Conservation (phyloP, 2,888 invertebrate genomes). For the Arrhopalites spinosus region DNA sequence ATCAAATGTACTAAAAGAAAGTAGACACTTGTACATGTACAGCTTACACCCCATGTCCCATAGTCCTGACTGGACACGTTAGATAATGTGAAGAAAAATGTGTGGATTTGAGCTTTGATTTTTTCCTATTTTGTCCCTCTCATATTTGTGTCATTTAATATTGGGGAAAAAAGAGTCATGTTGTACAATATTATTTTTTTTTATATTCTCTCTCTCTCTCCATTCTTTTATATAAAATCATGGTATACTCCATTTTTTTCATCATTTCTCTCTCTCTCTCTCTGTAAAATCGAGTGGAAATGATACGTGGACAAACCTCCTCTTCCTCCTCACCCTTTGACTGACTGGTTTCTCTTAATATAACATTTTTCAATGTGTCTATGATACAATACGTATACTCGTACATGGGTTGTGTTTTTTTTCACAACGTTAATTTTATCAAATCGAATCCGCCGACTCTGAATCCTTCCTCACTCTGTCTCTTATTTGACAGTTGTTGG, state of each 20-base stretch:
- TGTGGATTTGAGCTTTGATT: conserved; percentile 18
- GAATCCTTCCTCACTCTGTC: conserved; percentile 42
- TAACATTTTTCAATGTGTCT: background rate
- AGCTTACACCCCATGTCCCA: background rate
- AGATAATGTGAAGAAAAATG: conserved; percentile 24
- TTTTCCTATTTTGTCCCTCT: background rate
- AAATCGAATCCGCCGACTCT: conserved; percentile 42
- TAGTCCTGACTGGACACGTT: background rate
- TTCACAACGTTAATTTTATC: conserved; percentile 32
- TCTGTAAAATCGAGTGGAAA: background rate
- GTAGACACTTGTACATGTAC: no score
- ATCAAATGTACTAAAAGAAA: no score
- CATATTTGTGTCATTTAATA: conserved; percentile 21
- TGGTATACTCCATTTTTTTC: background rate
- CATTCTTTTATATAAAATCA: background rate
- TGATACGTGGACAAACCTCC: background rate
- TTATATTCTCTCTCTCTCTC: no score
- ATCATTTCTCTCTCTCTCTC: background rate
- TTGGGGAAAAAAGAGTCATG: background rate
- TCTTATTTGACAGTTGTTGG: conserved; percentile 49
- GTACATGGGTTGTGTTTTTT: background rate
- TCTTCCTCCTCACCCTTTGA: background rate
- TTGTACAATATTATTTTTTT: no score
- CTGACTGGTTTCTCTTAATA: no score
- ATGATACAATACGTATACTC: background rate